Evolutionary conservation across 2,113 vertebrate species (phyloP), one percentile per base, ranked within the genome.

Genomic region (Megaceryle torquata): DNA sequence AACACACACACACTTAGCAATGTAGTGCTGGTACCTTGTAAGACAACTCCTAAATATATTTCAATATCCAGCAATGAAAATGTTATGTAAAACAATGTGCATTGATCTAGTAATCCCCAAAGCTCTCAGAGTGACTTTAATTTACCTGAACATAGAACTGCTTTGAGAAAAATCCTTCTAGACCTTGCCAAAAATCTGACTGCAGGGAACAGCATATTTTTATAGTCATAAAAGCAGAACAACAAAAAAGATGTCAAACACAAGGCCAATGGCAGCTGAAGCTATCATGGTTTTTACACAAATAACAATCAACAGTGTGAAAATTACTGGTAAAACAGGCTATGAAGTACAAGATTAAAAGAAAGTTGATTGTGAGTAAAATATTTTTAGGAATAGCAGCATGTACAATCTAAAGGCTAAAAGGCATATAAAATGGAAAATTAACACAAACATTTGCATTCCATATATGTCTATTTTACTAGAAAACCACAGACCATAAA

Each of bases 161-260:
- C 48, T 95, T 94, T 96, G 90, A 97, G 91, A 97, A 97, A 97
- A 97, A 95, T 88, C 92, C 76, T 90, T 75, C 63, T 72, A 93
- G 84, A 93, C 70, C 88, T 29, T 89, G 82, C 84, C 80, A 91
- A 97, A 97, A 97, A 96, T 92, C 79, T 92, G 82, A 96, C 31
- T 89, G 26, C 15, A 65, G 75, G 77, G 80, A 97, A 79, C 72
- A 84, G 17, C 72, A 37, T 75, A 96, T 96, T 96, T 98, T 88
- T 86, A 79, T 39, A 96, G 54, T 82, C 75, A 96, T 63, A 83
- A 95, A 97, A 88, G 76, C 70, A 97, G 67, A 97, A 94, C 39
- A 94, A 95, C 83, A 94, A 87, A 91, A 91, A 95, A 95, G 10
- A 97, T 80, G 85, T 93, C 89, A 87, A 79, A 88, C 37, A 37